phyloP scores from a whole-genome alignment of 1,140 invertebrate species.

The Drosophila kurseongensis region DNA sequence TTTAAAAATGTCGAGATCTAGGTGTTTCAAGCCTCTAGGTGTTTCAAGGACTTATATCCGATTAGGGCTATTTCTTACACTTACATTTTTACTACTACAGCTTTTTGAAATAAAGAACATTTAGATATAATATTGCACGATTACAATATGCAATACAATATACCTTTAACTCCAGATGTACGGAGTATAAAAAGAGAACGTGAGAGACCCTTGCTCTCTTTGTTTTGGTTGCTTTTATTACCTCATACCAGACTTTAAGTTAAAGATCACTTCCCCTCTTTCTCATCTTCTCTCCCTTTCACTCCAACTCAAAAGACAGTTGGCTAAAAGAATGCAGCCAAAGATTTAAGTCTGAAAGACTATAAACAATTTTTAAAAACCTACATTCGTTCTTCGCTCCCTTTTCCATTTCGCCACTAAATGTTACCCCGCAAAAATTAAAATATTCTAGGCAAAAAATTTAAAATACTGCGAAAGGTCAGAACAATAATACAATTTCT shows the following conservation, averaged over 20 bases:
- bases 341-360: background rate
- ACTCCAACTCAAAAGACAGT: slow-evolving; percentile 3
- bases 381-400: background rate
- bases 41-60: too few species aligned
- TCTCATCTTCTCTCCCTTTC: background rate
- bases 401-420: background rate
- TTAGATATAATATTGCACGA: too few species aligned
- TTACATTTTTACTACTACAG: too few species aligned
- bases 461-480: background rate
- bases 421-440: background rate
- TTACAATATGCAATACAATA: background rate
- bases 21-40: too few species aligned
- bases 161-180: background rate
- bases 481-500: background rate
- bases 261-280: slow-evolving; percentile 25
- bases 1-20: too few species aligned
- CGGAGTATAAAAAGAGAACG: slow-evolving; percentile 1
- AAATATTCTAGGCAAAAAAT: too few species aligned
- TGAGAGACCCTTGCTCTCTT: slow-evolving; percentile 11
- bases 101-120: too few species aligned
- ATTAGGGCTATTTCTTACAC: too few species aligned
- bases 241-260: slow-evolving; percentile 23
- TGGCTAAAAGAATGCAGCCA: slow-evolving; percentile 2
- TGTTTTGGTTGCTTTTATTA: slow-evolving; percentile 20
- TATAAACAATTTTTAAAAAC: slow-evolving; percentile 12